A percentile compares a stretch with the other conserved stretches of the same genome.
Evolutionary conservation across 2,113 vertebrate genomes (phyloP).

Genomic region (Carollia perspicillata): DNA sequence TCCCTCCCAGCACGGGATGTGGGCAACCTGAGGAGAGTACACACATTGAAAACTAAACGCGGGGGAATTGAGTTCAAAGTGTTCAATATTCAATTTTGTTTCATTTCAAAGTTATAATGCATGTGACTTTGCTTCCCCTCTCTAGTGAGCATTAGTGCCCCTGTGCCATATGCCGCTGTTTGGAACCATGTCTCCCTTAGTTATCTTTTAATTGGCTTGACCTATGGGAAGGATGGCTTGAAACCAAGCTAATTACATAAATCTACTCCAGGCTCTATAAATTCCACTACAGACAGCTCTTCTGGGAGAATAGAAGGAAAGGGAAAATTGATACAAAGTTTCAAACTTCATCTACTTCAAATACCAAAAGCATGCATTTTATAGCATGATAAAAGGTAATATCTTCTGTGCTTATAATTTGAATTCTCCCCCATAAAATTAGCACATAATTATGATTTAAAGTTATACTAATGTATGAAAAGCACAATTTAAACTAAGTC

Average conservation of each 20-base stretch:
- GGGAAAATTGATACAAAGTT: not conserved
- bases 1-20: too few relatives aligned
- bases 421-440: not conserved
- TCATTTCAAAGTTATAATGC: slow-evolving; percentile 71
- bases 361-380: not conserved
- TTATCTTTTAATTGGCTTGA: slow-evolving; percentile 82
- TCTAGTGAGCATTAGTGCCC: slow-evolving; percentile 66
- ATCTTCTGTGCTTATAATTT: not conserved
- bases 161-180: slow-evolving; percentile 78
- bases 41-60: not conserved
- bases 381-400: not conserved
- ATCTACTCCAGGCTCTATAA: slow-evolving; percentile 69
- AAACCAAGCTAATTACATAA: slow-evolving; percentile 81
- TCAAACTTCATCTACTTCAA: not conserved
- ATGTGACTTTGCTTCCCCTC: slow-evolving; percentile 65
- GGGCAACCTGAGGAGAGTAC: not conserved
- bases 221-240: slow-evolving; percentile 80
- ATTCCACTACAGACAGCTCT: slow-evolving; percentile 65
- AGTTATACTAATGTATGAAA: not conserved
- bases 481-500: not conserved
- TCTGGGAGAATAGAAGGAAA: slow-evolving; percentile 46
- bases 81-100: slow-evolving; percentile 71
- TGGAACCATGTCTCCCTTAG: slow-evolving; percentile 68
- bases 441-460: not conserved
- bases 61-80: slow-evolving; percentile 39